Base-by-base conservation (phyloP, 1,140 invertebrate species). In the Nymphalis io region DNA sequence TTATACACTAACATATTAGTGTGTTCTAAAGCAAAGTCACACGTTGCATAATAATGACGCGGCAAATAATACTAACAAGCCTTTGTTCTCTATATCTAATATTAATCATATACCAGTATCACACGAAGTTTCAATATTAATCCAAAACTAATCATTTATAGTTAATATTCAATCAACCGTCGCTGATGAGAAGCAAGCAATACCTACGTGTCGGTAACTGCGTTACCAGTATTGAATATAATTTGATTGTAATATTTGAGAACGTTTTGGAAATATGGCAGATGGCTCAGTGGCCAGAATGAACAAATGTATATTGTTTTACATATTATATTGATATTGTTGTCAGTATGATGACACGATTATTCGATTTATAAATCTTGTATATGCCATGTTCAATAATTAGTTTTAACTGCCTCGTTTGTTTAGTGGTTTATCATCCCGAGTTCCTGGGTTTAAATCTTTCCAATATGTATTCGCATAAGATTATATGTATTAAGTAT, bases 71-170 rank as follows among this genome's bases (percentile, higher is more conserved):
- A 51, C 6, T 46, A 51, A 51, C 46, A 20, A 51, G 16, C 18
- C n/a, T 51, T 51, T 51, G 8, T 51, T 51, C 46, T 1, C 16
- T 40, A 23, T 44, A 55, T 63, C 39, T 38, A 63, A 57, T 65
- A 65, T 65, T 51, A 65, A 65, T 65, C 51, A 65, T 15, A 15
- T 42, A 20, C n/a, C 27, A 42, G 40, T 65, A 57, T 42, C 27
- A 13, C 15, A 63, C 16, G 39, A 57, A 44, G 40, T 57, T 57
- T 53, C 62, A 55, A 65, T 57, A 65, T 42, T 65, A 57, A 65
- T 65, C 62, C 39, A 57, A 65, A 65, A 65, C 62, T 65, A 65
- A 65, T 65, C 51, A 65, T 57, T 65, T 40, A 65, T 48, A 39
- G 51, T 65, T 65, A 65, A 65, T 65, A 57, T 65, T 65, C 48